These are phyloP conservation scores for Uromys caudimaculatus DNA, from an alignment of 2,797 vertebrate genomes.

Conservation along the genomic window DNA sequence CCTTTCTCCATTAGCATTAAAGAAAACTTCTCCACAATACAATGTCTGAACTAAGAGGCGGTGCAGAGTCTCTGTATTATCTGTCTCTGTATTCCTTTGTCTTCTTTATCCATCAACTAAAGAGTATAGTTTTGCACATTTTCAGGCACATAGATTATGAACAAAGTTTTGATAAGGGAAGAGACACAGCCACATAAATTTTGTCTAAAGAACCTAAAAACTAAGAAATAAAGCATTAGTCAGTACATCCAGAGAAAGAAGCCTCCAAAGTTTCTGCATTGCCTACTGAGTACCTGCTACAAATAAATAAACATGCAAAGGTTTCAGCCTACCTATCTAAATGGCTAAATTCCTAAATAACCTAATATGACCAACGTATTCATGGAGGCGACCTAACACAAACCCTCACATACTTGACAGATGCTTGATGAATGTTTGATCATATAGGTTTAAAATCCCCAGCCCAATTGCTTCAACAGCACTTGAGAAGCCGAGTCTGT, in stretches of 20 bases:
- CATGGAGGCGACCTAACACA: background rate
- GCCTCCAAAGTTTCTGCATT: conserved; percentile 7
- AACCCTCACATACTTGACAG: background rate
- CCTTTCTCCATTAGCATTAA: conserved; percentile 42
- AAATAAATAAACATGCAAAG: conserved; percentile 2
- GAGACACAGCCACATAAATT: background rate
- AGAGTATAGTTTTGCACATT: background rate
- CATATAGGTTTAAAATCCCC: no score
- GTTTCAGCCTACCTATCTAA: background rate
- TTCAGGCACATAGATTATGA: background rate
- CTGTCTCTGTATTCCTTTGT: background rate
- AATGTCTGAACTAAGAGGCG: conserved; percentile 16
- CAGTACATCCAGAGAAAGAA: background rate
- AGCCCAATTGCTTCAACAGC: no score
- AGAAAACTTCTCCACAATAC: background rate
- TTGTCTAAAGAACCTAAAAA: conserved; percentile 21
- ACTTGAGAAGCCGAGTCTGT: background rate
- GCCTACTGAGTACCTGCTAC: background rate
- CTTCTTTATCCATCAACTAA: background rate
- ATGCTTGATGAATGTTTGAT: no score
- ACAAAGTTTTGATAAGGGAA: conserved; percentile 37
- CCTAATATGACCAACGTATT: background rate
- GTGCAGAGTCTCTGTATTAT: background rate
- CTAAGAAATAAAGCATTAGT: background rate
- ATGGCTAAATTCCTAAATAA: background rate